A percentile compares a stretch with the other conserved stretches of the same genome.
These are phyloP conservation scores for Pluvianellus socialis DNA, from an alignment of 2,113 vertebrate species.

Conservation along the genomic window DNA sequence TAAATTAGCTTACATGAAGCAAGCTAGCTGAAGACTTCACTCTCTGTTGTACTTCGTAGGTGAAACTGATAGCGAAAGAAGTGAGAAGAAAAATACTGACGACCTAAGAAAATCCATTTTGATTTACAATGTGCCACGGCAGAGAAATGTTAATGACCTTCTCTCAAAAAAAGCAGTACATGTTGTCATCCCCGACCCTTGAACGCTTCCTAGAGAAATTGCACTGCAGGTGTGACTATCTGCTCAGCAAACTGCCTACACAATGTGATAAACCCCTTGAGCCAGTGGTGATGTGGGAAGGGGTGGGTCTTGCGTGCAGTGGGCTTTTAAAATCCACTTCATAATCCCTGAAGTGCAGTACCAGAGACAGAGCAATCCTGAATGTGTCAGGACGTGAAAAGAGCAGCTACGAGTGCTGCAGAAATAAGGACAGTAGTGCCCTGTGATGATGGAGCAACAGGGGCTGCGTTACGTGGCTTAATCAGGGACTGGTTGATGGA, in stretches of 20 bases:
- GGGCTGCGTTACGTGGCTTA: background rate
- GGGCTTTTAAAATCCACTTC: background rate
- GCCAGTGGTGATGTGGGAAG: background rate
- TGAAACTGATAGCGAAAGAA: background rate
- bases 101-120: background rate
- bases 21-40: background rate
- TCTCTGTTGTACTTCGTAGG: background rate
- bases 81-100: background rate
- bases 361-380: background rate
- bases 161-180: background rate
- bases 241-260: background rate
- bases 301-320: background rate
- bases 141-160: background rate
- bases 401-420: background rate
- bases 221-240: background rate
- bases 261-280: background rate
- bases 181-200: background rate
- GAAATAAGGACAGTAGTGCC: background rate
- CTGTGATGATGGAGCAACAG: background rate
- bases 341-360: background rate
- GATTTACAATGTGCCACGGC: background rate
- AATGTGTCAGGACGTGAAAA: background rate
- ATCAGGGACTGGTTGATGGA: background rate
- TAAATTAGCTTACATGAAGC: background rate
- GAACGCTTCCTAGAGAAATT: background rate